These are phyloP conservation scores for Cairina moschata DNA, from an alignment of 2,113 vertebrate genomes.

Conservation along the genomic window DNA sequence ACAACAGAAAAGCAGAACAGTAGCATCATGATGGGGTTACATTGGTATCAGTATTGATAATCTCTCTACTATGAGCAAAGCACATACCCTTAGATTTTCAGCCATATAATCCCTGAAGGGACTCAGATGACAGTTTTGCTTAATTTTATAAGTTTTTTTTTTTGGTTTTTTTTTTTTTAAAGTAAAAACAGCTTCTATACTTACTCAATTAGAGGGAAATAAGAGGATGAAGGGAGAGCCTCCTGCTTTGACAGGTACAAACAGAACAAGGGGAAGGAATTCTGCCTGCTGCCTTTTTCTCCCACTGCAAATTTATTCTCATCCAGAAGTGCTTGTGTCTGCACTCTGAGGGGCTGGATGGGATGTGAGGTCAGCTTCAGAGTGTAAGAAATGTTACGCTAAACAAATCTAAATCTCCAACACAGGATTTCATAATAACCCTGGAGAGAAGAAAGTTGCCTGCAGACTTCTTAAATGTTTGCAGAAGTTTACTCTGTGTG, in stretches of 20 bases:
- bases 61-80: not conserved
- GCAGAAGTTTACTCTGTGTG: conserved; percentile 52
- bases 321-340: not conserved
- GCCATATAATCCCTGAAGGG: not conserved
- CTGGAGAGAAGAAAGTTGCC: conserved; percentile 63
- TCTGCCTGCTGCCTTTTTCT: conserved; percentile 16
- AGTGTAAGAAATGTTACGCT: conserved; percentile 9
- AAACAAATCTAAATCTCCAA: conserved; percentile 40
- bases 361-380: conserved; percentile 18
- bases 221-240: not conserved
- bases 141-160: not conserved
- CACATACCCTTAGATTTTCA: not conserved
- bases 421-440: conserved; percentile 47
- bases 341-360: not conserved
- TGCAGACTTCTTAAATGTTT: conserved; percentile 59
- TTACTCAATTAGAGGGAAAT: not conserved
- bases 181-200: not conserved
- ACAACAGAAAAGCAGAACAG: not conserved
- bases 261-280: not conserved
- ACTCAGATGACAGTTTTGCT: not conserved
- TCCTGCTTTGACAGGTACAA: not conserved
- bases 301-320: not conserved
- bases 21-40: not conserved
- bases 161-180: not conserved
- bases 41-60: not conserved